Percentiles rank a stretch among this genome's conserved stretches.
Conservation (phyloP, 2,113 vertebrate genomes). For the Cynocephalus volans region DNA sequence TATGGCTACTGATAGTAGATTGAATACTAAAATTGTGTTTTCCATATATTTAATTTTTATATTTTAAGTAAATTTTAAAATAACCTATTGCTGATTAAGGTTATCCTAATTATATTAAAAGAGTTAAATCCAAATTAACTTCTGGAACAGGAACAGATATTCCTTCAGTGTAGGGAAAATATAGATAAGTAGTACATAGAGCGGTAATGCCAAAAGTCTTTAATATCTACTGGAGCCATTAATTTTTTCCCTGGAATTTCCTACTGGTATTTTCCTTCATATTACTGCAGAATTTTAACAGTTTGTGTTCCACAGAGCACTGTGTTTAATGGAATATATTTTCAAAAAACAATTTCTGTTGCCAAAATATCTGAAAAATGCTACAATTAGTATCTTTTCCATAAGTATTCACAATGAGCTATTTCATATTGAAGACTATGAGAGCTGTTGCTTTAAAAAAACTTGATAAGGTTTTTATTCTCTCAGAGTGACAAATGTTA, state of each 20-base stretch:
- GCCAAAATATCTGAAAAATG: not conserved
- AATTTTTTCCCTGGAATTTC: not conserved
- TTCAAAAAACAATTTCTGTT: not conserved
- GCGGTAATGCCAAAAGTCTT: not conserved
- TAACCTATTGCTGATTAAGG: not conserved
- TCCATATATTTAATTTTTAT: not conserved
- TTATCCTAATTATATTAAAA: not conserved
- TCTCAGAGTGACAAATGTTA: not conserved
- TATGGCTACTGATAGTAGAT: not conserved
- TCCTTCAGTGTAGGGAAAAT: not conserved
- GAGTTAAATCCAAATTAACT: not conserved
- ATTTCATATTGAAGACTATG: not conserved
- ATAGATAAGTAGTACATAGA: not conserved
- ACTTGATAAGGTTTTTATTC: not conserved
- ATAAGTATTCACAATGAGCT: not conserved
- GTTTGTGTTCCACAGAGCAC: not conserved
- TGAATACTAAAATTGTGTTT: not conserved
- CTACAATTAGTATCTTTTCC: not conserved
- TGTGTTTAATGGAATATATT: not conserved
- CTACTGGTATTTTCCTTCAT: not conserved
- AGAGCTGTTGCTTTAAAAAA: not conserved
- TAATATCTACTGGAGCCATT: not conserved
- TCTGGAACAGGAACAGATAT: not conserved
- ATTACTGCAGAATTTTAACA: not conserved
- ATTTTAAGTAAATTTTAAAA: not conserved